Base-by-base conservation (phyloP, 1,140 invertebrate species). In the Galleria mellonella region DNA sequence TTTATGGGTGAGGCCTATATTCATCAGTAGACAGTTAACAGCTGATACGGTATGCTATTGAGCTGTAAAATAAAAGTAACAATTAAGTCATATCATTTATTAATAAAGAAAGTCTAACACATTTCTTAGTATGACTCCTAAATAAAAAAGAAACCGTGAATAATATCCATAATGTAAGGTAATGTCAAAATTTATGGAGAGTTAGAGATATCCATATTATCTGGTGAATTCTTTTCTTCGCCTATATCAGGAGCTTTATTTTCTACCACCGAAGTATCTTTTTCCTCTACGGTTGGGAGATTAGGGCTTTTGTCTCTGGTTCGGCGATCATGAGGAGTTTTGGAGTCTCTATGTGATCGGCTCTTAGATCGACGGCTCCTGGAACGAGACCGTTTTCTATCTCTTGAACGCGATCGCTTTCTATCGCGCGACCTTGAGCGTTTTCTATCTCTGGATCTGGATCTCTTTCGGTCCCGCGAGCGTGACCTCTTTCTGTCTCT, bases 131-230 rank as follows among this genome's bases (percentile, higher is more conserved):
- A 17, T 17, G 8, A 7, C n/a, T 9, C 11, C 32, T 4, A 37
- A 37, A 45, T 38, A 44, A 14, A 8, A 36, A n/a, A n/a, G n/a
- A n/a, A n/a, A n/a, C n/a, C n/a, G n/a, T 36, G 11, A 13, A n/a
- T 2, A 11, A 32, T 17, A 23, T 2, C 17, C 17, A 12, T 27
- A 5, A n/a, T 1, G 43, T 13, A 45, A 17, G 8, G 17, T 72
- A 43, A 49, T 64, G 32, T 75, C 65, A 53, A 65, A 61, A 63
- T 74, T 82, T 79, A 87, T 49, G 75, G 86, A 47, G 79, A 88
- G 62, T 88, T 86, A 12, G 84, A 88, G 69, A 87, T 87, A 52
- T 87, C 85, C 84, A 87, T 87, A 44, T 87, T 87, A 56, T 87
- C 83, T 11, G 85, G 83, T 9, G 84, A 87, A 52, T 84, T 77